phyloP scores from a whole-genome alignment of 2,888 invertebrate genomes.

The Diaphora mendica region DNA sequence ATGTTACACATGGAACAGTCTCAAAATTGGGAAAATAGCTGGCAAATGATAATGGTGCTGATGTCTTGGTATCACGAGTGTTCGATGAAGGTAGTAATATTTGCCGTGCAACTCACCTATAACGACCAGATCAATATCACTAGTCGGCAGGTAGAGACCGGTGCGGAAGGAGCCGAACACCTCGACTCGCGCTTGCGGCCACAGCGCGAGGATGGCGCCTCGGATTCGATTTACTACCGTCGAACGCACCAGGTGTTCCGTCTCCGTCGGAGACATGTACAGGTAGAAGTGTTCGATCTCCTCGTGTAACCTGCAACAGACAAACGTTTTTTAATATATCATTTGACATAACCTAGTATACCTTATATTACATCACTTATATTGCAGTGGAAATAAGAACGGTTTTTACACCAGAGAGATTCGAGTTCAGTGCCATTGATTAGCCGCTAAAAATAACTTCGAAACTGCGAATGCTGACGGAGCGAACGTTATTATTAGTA shows the following conservation, averaged over 20 bases:
- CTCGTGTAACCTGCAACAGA: conserved; percentile 92
- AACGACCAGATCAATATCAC: conserved; percentile 90
- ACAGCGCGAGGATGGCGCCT: conserved; percentile 93
- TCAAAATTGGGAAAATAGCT: background rate
- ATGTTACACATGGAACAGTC: background rate
- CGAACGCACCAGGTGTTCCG: conserved; percentile 95
- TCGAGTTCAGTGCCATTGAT: background rate
- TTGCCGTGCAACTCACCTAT: conserved; percentile 80
- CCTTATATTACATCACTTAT: background rate
- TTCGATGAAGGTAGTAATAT: background rate
- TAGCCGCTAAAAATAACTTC: background rate
- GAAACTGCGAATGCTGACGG: background rate
- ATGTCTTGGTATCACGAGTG: background rate
- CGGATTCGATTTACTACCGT: conserved; percentile 96
- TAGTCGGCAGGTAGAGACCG: conserved; percentile 98
- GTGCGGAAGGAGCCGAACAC: conserved; percentile 99
- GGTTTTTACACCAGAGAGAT: background rate
- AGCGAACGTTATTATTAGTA: background rate
- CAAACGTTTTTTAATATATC: conserved; percentile 14
- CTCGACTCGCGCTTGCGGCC: conserved; percentile 98
- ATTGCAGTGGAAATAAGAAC: background rate
- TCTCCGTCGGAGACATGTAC: conserved; percentile 97
- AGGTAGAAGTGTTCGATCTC: conserved; percentile 98
- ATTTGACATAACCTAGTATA: background rate
- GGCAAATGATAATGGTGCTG: background rate